Conservation (phyloP, 2,888 invertebrate genomes). For the Leucozona laternaria region DNA sequence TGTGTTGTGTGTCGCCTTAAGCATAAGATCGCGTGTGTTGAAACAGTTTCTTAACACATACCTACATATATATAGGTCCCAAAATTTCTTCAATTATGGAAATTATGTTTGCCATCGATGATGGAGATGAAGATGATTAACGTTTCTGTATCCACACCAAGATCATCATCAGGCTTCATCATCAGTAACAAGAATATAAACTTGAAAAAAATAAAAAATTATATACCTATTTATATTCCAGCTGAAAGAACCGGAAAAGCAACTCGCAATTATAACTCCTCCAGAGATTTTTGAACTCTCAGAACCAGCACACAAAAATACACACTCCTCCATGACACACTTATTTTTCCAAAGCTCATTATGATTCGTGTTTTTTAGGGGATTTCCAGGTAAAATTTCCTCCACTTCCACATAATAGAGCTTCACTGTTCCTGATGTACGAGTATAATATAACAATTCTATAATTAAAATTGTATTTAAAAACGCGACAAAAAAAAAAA, state of each 20-base stretch:
- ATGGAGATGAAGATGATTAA: conserved; percentile 23
- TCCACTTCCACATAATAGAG: conserved; percentile 20
- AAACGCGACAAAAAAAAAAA: conserved; percentile 15
- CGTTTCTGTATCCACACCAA: not conserved
- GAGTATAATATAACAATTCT: conserved; percentile 38
- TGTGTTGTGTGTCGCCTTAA: conserved; percentile 33
- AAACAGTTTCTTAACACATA: conserved; percentile 1
- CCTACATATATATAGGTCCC: not conserved
- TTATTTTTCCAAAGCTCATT: conserved; percentile 10
- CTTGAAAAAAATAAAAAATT: not conserved
- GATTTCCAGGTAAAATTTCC: conserved; percentile 35
- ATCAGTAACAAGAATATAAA: not conserved
- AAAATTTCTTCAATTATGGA: conserved; percentile 43
- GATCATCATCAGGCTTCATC: conserved; percentile 1
- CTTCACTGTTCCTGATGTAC: not conserved
- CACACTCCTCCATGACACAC: conserved; percentile 42
- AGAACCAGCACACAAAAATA: not conserved
- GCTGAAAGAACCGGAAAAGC: conserved; percentile 43
- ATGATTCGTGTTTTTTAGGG: conserved; percentile 14
- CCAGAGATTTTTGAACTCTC: conserved; percentile 37
- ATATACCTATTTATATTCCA: not conserved
- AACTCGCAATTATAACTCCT: conserved; percentile 52
- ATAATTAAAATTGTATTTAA: conserved; percentile 32
- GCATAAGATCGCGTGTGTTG: conserved; percentile 47
- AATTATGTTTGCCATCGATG: conserved; percentile 36